A percentile compares a stretch with the other conserved stretches of the same genome.
phyloP scores from a whole-genome alignment of 2,888 invertebrate species.

The Epinotia ramella region DNA sequence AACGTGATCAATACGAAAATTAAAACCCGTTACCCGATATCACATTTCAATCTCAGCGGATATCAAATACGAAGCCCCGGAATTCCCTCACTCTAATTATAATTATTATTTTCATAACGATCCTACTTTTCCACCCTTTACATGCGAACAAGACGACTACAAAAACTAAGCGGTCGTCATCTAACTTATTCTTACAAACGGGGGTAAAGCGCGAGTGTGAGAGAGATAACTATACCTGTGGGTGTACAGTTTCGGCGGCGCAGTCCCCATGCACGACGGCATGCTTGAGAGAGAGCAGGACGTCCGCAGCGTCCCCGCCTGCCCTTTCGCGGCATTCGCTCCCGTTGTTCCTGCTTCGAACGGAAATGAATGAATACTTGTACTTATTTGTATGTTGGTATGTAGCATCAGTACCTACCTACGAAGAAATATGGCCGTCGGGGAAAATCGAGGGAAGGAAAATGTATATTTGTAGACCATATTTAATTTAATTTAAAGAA shows the following conservation, averaged over 20 bases:
- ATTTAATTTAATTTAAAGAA: neutral
- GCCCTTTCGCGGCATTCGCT: slow-evolving; percentile 84
- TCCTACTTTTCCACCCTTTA: slow-evolving; percentile 39
- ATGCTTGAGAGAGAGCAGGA: slow-evolving; percentile 93
- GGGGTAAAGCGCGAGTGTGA: slow-evolving; percentile 50
- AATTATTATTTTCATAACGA: slow-evolving; percentile 45
- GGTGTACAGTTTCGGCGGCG: slow-evolving; percentile 79
- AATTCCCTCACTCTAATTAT: slow-evolving; percentile 38
- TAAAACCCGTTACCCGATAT: slow-evolving; percentile 22
- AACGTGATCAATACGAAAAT: slow-evolving; percentile 16
- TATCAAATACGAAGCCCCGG: slow-evolving; percentile 37
- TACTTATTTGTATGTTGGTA: slow-evolving; percentile 10
- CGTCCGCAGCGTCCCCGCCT: slow-evolving; percentile 93
- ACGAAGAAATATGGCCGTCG: slow-evolving; percentile 15
- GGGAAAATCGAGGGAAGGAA: slow-evolving; percentile 2
- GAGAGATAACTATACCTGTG: slow-evolving; percentile 76
- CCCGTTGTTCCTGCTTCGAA: slow-evolving; percentile 72
- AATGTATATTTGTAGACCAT: neutral
- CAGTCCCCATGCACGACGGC: slow-evolving; percentile 93
- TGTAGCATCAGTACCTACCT: neutral
- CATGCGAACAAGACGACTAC: slow-evolving; percentile 23
- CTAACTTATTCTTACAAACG: neutral
- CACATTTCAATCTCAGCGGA: slow-evolving; percentile 35
- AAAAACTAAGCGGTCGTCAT: slow-evolving; percentile 6
- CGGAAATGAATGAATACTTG: slow-evolving; percentile 15